Percentiles rank a stretch among this genome's conserved stretches.
Evolutionary conservation across 2,888 invertebrate species (phyloP).

Genomic region (Xylota sylvarum): DNA sequence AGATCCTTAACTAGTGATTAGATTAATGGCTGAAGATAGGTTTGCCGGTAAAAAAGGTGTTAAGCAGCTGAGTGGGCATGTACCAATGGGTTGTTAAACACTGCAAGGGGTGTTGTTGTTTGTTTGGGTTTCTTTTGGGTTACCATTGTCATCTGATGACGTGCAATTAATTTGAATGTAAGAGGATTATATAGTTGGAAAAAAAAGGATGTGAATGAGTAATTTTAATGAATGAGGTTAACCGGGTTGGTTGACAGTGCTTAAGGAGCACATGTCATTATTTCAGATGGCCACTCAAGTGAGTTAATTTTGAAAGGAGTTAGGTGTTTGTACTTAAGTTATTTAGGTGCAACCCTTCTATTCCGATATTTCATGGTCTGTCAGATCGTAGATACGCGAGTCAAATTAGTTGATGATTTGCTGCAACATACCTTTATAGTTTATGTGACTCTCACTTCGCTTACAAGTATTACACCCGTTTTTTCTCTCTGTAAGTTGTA

Average conservation of each 20-base stretch:
- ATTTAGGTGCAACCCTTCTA: no score
- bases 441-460: no score
- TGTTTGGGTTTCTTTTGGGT: conserved; percentile 42
- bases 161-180: conserved; percentile 81
- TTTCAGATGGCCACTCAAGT: conserved; percentile 1
- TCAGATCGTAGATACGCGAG: no score
- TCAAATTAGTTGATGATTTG: no score
- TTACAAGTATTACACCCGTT: no score
- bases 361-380: no score
- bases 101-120: conserved; percentile 40
- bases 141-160: conserved; percentile 78
- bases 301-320: neutral
- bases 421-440: no score
- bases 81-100: conserved; percentile 62
- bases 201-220: conserved; percentile 65
- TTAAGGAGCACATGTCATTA: conserved; percentile 3
- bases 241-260: conserved; percentile 15
- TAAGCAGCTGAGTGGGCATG: conserved; percentile 64
- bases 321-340: no score
- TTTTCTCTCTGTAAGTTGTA: no score
- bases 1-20: conserved; percentile 68
- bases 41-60: conserved; percentile 59
- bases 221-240: conserved; percentile 44
- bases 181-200: conserved; percentile 75
- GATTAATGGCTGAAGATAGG: conserved; percentile 69